phyloP scores from a whole-genome alignment of 2,113 vertebrate species.

The Perca flavescens region DNA sequence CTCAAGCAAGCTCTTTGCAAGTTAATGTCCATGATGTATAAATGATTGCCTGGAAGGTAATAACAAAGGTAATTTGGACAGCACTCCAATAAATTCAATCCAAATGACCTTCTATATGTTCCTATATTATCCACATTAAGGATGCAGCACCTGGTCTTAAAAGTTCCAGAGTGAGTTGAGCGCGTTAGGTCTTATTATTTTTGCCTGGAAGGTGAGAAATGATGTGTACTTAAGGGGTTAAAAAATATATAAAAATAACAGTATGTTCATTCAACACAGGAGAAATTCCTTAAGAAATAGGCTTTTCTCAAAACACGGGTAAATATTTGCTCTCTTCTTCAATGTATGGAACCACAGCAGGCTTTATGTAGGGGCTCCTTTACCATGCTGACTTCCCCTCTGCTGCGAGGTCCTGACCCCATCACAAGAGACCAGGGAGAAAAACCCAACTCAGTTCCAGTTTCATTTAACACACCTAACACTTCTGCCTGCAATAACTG shows the following conservation, averaged over 20 bases:
- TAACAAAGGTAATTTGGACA: too few relatives aligned
- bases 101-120: too few relatives aligned
- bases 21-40: neutral
- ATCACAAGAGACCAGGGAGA: slow-evolving; percentile 70
- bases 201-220: neutral
- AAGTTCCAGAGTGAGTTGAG: too few relatives aligned
- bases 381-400: slow-evolving; percentile 57
- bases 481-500: slow-evolving; percentile 76
- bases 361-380: slow-evolving; percentile 52
- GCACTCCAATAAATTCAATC: too few relatives aligned
- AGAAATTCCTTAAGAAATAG: slow-evolving; percentile 20
- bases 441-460: slow-evolving; percentile 63
- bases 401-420: slow-evolving; percentile 69
- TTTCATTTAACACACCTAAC: slow-evolving; percentile 78
- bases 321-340: slow-evolving; percentile 60
- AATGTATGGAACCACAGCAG: slow-evolving; percentile 54
- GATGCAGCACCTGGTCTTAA: too few relatives aligned
- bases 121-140: too few relatives aligned
- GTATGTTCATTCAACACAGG: neutral
- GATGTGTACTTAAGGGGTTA: neutral
- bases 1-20: neutral
- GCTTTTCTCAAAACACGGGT: slow-evolving; percentile 21
- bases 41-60: neutral
- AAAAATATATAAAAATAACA: neutral
- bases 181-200: too few relatives aligned